phyloP scores from a whole-genome alignment of 2,888 invertebrate species.

The Machimus atricapillus region DNA sequence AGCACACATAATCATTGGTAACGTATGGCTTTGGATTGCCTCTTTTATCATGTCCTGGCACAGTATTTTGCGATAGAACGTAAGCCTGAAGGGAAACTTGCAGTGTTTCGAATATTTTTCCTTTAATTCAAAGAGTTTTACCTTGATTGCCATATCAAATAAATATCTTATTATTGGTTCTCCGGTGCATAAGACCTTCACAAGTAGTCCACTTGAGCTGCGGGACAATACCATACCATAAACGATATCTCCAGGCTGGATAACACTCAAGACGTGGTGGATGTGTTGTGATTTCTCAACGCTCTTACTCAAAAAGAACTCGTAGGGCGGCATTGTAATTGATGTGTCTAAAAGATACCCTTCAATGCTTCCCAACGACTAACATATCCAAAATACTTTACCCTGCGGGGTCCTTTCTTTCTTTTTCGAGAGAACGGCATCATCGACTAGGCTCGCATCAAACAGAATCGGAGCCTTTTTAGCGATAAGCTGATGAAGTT shows the following conservation, averaged over 20 bases:
- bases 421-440: constrained; percentile 54
- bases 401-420: constrained; percentile 48
- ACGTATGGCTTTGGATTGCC: constrained; percentile 79
- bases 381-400: not conserved
- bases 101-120: not conserved
- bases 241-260: constrained; percentile 79
- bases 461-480: constrained; percentile 83
- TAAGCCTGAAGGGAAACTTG: constrained; percentile 48
- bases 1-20: constrained; percentile 85
- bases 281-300: constrained; percentile 79
- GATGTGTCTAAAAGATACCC: not conserved
- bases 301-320: constrained; percentile 74
- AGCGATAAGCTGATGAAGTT: constrained; percentile 86
- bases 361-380: not conserved
- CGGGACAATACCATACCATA: constrained; percentile 80
- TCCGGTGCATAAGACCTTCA: constrained; percentile 85
- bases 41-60: constrained; percentile 75
- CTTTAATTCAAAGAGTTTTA: constrained; percentile 57
- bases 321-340: constrained; percentile 81
- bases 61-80: constrained; percentile 46
- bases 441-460: constrained; percentile 65
- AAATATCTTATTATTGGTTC: constrained; percentile 81
- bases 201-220: constrained; percentile 74
- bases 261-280: constrained; percentile 76
- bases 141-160: constrained; percentile 87